phyloP scores from a whole-genome alignment of 1,140 invertebrate genomes.

The Chelonus insularis region DNA sequence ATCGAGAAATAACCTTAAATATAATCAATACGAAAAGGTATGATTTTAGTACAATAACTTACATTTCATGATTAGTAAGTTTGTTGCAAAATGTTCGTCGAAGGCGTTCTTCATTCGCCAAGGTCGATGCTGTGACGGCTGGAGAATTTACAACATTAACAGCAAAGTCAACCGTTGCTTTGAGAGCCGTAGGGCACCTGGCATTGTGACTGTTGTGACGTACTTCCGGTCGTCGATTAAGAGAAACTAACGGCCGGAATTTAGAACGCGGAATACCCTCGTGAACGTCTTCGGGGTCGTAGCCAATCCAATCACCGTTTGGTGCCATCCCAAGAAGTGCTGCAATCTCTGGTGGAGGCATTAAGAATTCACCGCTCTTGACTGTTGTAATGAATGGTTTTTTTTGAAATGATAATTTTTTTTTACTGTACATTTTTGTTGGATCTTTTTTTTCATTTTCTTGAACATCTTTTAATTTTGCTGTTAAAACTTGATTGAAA shows the following conservation, averaged over 20 bases:
- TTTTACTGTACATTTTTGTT: slow-evolving; percentile 19
- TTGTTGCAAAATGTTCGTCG: slow-evolving; percentile 23
- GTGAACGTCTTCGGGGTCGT: slow-evolving; percentile 30
- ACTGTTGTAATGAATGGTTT: slow-evolving; percentile 77
- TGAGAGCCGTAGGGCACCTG: slow-evolving; percentile 45
- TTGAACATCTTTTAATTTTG: slow-evolving; percentile 66
- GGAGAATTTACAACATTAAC: slow-evolving; percentile 40
- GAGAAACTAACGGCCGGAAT: slow-evolving; percentile 47
- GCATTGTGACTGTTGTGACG: slow-evolving; percentile 50
- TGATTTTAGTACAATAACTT: too few relatives aligned
- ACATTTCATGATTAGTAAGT: slow-evolving; percentile 22
- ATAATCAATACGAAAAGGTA: too few relatives aligned
- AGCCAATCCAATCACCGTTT: slow-evolving; percentile 38
- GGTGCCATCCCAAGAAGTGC: slow-evolving; percentile 64
- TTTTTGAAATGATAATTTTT: slow-evolving; percentile 29
- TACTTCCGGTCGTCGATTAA: slow-evolving; percentile 47
- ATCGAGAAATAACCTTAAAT: too few relatives aligned
- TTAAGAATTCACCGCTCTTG: slow-evolving; percentile 74
- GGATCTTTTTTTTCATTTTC: slow-evolving; percentile 60
- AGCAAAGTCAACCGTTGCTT: slow-evolving; percentile 51
- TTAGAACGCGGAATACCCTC: slow-evolving; percentile 36
- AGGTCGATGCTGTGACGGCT: slow-evolving; percentile 35
- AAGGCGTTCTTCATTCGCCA: slow-evolving; percentile 35
- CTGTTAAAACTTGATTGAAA: slow-evolving; percentile 68
- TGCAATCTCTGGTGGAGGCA: slow-evolving; percentile 74